Evolutionary conservation across 2,797 vertebrate genomes (phyloP), one percentile per base, ranked within the genome.

Genomic region (Sebastes matsubarae): DNA sequence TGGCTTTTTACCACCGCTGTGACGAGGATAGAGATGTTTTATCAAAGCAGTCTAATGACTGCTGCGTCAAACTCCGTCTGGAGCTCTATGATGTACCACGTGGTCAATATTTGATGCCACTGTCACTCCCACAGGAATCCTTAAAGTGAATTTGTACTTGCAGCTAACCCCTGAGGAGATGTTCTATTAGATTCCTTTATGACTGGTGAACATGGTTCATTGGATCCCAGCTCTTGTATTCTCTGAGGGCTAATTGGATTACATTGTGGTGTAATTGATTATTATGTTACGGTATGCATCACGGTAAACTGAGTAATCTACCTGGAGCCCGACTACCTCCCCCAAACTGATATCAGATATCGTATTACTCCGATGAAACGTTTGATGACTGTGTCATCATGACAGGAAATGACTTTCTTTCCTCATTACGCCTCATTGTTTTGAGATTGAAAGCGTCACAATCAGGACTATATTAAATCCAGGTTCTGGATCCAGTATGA

Each of bases 121-220:
- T 55, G 80, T 68, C 77, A 24, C 81, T 92, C 94, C 93, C 91
- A 80, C 72, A 89, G 93, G 93, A 95, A 91, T 93, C 81, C 89
- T 84, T 68, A 86, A 95, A 94, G 91, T 90, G 90, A 83, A 93
- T 95, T 93, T 94, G 86, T 91, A 91, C 89, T 87, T 77, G 79
- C 89, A 90, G 69, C 82, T 63, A 86, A 86, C 79, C 93, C 93
- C 93, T 10, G 24, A 87, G 90, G 94, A 93, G 90, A 93, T 82
- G 85, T 90, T 91, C 81, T 95, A 96, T 96, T 96, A 93, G 92
- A 96, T 96, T 95, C 91, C 88, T 92, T 93, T 88, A 95, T 96
- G 95, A 95, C 94, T 89, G 91, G 95, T 94, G 94, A 95, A 92
- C 94, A 88, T 80, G 90, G 84, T 90, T 89, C 89, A 84, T 90